Evolutionary conservation across 64 coral and sea anemone genomes (phyloP).

Genomic region (Montipora capricornis): DNA sequence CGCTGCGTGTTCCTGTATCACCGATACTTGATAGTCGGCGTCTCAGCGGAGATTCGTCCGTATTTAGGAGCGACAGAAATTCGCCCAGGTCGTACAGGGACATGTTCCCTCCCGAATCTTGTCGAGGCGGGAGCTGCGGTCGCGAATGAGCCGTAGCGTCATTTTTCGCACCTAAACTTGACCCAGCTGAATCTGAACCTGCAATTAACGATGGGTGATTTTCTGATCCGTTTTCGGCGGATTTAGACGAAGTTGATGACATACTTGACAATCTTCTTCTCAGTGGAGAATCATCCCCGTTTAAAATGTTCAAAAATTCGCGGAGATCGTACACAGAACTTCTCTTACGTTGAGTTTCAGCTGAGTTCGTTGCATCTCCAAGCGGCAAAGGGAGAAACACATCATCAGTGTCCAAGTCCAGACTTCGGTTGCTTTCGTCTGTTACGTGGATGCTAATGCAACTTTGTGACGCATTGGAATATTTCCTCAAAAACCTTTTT

Average conservation of each 20-base stretch:
- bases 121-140: slow-evolving; percentile 57
- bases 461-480: slow-evolving; percentile 71
- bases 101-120: slow-evolving; percentile 74
- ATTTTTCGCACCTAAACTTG: neutral
- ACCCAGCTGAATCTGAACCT: neutral
- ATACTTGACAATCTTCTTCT: slow-evolving; percentile 79
- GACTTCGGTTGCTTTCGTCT: slow-evolving; percentile 58
- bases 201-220: neutral
- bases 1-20: neutral
- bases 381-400: slow-evolving; percentile 78
- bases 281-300: slow-evolving; percentile 75
- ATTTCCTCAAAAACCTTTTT: slow-evolving; percentile 47
- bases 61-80: slow-evolving; percentile 75
- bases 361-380: neutral
- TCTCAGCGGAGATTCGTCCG: slow-evolving; percentile 82
- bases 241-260: slow-evolving; percentile 27
- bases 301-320: slow-evolving; percentile 77
- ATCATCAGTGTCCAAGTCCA: slow-evolving; percentile 71
- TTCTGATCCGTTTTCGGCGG: slow-evolving; percentile 10
- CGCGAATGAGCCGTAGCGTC: neutral
- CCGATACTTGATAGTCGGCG: slow-evolving; percentile 68
- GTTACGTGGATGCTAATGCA: slow-evolving; percentile 54
- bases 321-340: slow-evolving; percentile 78
- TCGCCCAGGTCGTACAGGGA: slow-evolving; percentile 83
- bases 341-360: slow-evolving; percentile 47